Evolutionary conservation across 2,888 invertebrate species (phyloP).

Genomic region (Clivina fossor): DNA sequence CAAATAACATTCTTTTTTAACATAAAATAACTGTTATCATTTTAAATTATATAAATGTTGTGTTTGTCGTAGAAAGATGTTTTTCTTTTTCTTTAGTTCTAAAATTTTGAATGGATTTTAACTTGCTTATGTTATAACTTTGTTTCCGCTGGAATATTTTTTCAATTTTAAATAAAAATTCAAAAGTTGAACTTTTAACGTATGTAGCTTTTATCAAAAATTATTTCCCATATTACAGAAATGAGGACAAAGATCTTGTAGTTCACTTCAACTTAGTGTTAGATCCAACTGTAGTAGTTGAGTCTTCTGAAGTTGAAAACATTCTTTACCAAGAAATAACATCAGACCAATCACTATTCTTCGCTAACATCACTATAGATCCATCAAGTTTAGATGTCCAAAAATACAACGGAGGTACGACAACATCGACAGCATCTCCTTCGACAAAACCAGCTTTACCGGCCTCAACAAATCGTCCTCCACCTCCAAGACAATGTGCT

Average conservation of each 20-base stretch:
- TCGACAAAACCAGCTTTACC: slow-evolving; percentile 51
- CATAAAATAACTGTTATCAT: too few species aligned
- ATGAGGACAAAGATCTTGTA: slow-evolving; percentile 70
- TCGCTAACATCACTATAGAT: slow-evolving; percentile 67
- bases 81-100: too few species aligned
- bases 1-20: too few species aligned
- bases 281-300: slow-evolving; percentile 65
- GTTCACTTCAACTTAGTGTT: slow-evolving; percentile 86
- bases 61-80: too few species aligned
- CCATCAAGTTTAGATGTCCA: slow-evolving; percentile 67
- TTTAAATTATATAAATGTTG: too few species aligned
- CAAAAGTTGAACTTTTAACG: neutral
- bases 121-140: too few species aligned
- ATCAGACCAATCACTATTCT: slow-evolving; percentile 59
- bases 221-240: slow-evolving; percentile 57
- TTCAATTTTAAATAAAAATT: too few species aligned
- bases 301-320: slow-evolving; percentile 64
- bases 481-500: slow-evolving; percentile 68
- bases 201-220: neutral
- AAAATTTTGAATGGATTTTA: too few species aligned
- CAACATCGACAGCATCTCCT: slow-evolving; percentile 51
- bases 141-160: too few species aligned
- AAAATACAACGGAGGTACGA: slow-evolving; percentile 52
- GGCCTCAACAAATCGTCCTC: slow-evolving; percentile 58
- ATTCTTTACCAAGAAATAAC: slow-evolving; percentile 69